phyloP scores from a whole-genome alignment of 2,113 vertebrate genomes.

The Pluvianellus socialis region DNA sequence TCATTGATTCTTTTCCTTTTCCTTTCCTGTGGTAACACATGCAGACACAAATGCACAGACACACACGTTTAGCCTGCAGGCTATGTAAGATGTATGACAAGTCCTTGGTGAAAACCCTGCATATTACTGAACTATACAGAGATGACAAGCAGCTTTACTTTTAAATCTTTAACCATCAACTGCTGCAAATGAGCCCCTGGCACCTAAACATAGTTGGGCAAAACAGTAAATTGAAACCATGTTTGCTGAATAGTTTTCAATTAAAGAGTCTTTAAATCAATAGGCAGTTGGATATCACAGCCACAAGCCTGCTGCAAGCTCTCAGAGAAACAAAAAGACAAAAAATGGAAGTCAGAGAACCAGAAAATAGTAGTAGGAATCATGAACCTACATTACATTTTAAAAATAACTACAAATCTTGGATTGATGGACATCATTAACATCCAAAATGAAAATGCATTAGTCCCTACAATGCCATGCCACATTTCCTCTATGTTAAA shows the following conservation, averaged over 20 bases:
- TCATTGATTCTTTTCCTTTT: conserved; percentile 61
- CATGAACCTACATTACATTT: not conserved
- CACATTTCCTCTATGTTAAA: not conserved
- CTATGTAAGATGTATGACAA: conserved; percentile 26
- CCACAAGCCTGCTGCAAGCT: not conserved
- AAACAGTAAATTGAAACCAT: conserved; percentile 20
- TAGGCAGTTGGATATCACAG: not conserved
- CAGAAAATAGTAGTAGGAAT: not conserved
- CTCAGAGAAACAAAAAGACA: not conserved
- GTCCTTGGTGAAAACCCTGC: not conserved
- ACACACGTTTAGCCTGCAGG: conserved; percentile 11
- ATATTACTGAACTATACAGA: not conserved
- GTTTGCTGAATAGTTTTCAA: conserved; percentile 35
- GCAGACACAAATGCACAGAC: conserved; percentile 3
- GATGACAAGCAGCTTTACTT: not conserved
- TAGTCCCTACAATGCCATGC: not conserved
- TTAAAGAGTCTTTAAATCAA: conserved; percentile 41
- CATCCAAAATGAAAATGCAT: not conserved
- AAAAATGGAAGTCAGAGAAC: not conserved
- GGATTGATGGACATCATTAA: not conserved
- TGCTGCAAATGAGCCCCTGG: conserved; percentile 3
- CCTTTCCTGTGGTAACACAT: conserved; percentile 27
- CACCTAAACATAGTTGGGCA: not conserved
- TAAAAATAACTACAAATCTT: not conserved
- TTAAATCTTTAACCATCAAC: conserved; percentile 30